Evolutionary conservation across 2,797 vertebrate genomes (phyloP), one percentile per base, ranked within the genome.

Genomic region (Myotis planiceps): DNA sequence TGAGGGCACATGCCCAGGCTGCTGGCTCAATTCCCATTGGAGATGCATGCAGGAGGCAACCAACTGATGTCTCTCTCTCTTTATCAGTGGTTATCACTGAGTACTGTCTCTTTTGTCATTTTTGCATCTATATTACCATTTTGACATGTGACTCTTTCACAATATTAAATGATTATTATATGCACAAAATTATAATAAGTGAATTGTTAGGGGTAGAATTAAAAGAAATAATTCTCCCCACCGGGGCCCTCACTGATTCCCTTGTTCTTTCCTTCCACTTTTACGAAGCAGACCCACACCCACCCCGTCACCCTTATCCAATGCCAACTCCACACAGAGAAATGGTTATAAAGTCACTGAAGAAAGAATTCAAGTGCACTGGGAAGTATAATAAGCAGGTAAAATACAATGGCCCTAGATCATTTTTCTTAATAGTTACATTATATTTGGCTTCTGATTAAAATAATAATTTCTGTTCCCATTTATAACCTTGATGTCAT

Each of bases 401-500:
- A 83, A 83, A 74, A 66, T 34, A 63, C 29, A 65, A 68, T 60
- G 60, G 51, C 19, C 69, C 5, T 39, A 79, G 71, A 58, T 75
- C 71, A 85, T 45, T 94, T 74, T 89, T 72, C 53, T 75, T 92
- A 60, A 49, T 29, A 72, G 71, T 90, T 81, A 92, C 85, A 83
- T 60, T 88, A 45, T 34, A 69, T 81, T 90, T 83, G 66, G 10
- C 37, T 83, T 89, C 37, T 76, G 71, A 55, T 78, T 72, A 88
- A 83, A 79, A 80, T 34, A 78, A 45, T 74, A 66, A 83, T 55
- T 83, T 69, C 42, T 83, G 7, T 69, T 75, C 55, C 29, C 27
- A 37, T 65, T 69, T 79, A 69, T 69, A 47, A 92, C 4, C 25
- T 88, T 74, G 29, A n/a, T 63, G 10, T 69, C 42, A 66, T 27